These are phyloP conservation scores for Calyptommatus sinebrachiatus DNA, from an alignment of 2,113 vertebrate species.

Conservation along the genomic window DNA sequence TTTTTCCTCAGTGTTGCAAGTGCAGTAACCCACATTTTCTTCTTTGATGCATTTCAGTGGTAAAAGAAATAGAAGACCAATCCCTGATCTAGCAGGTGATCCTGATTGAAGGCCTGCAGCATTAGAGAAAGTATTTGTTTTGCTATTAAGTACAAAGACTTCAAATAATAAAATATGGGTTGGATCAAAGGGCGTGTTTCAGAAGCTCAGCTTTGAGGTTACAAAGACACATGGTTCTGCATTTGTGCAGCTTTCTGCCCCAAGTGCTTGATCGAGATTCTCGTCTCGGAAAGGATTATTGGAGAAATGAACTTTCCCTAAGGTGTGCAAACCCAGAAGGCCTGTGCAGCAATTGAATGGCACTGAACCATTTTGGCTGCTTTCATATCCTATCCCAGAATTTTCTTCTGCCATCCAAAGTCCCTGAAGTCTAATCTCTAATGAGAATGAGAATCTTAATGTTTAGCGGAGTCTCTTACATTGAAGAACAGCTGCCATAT, in stretches of 20 bases:
- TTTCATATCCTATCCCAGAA: constrained; percentile 10
- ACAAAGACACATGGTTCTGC: background rate
- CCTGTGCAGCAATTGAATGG: background rate
- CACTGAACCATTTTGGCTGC: background rate
- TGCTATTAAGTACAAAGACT: background rate
- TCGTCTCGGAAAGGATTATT: background rate
- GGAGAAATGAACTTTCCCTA: background rate
- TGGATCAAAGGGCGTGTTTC: background rate
- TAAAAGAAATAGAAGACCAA: background rate
- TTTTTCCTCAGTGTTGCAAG: background rate
- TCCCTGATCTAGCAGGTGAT: background rate
- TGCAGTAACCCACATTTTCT: background rate
- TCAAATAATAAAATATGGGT: background rate
- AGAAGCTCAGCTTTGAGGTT: background rate
- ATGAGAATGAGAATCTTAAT: constrained; percentile 27
- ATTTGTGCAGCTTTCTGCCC: constrained; percentile 21
- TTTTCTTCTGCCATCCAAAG: constrained; percentile 21
- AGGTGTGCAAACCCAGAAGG: background rate
- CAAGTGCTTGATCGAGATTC: constrained; percentile 10
- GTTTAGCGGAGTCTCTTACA: constrained; percentile 39
- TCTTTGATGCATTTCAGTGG: background rate
- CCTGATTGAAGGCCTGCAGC: background rate
- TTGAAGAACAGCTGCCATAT: constrained; percentile 33
- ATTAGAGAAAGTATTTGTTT: background rate
- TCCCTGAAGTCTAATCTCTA: constrained; percentile 26